Base-by-base conservation (phyloP, 2,113 vertebrate species). In the Dinomys branickii region DNA sequence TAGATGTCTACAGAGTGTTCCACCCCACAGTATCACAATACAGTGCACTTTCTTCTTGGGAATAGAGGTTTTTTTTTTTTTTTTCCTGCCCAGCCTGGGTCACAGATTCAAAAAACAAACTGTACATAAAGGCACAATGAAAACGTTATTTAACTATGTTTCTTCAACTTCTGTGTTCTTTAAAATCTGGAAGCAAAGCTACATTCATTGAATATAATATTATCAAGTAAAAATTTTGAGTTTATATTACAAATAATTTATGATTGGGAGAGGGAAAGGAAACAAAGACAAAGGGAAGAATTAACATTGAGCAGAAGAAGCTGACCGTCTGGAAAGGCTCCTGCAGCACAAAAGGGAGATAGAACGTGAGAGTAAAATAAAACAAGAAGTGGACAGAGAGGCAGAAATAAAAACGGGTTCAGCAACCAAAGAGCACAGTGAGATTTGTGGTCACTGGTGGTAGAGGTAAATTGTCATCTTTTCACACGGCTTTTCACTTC, bases 371-470 rank as follows among this genome's bases (percentile, higher is more conserved):
- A 85, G n/a, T 50, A 41, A 52, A 12, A 50, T 50, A 61, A 35
- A 30, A 44, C 0, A 33, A 11, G 19, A 81, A 5, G 11, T 8
- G 65, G 47, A 6, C 17, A 87, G 0, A 90, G 19, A 89, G 20
- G 13, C 9, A 7, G 52, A 54, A 2, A 33, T 12, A 10, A 56
- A 59, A 90, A 85, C 22, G 0, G 5, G 3, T 28, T 1, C 8
- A 7, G 1, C 1, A 35, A 19, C n/a, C 17, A 12, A 38, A 22
- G 19, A 82, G 1, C 12, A 67, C 17, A 0, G 1, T 5, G 22
- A 30, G 69, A 67, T 20, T 58, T 7, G 14, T 0, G 2, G 54
- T 75, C 65, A 52, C 7, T 63, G 26, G 1, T 4, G 33, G 12
- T 9, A 47, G 3, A 50, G 5, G 9, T 44, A 33, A 82, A 63